A percentile compares a stretch with the other conserved stretches of the same genome.
Conservation (phyloP, 2,113 vertebrate genomes). For the Laticauda colubrina region DNA sequence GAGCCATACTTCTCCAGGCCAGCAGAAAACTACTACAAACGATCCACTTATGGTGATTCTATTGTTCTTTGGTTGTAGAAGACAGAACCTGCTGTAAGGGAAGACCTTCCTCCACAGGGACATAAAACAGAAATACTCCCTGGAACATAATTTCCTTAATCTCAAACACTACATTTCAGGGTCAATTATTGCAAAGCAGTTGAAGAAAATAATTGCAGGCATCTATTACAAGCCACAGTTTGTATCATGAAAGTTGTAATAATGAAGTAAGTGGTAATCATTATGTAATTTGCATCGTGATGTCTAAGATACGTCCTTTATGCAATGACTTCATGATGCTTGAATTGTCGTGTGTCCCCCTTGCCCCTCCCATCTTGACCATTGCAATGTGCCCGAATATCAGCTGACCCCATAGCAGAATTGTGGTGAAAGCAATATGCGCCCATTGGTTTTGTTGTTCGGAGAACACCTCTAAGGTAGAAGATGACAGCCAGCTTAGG, state of each 20-base stretch:
- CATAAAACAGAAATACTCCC: not conserved
- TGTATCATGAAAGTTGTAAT: not conserved
- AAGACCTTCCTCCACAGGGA: not conserved
- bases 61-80: not conserved
- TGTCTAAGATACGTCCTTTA: not conserved
- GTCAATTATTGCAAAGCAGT: not conserved
- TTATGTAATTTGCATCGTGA: not conserved
- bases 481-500: not conserved
- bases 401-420: not conserved
- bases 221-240: not conserved
- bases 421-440: not conserved
- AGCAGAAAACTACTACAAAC: not conserved
- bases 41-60: not conserved
- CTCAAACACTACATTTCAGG: not conserved
- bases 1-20: slow-evolving; percentile 15
- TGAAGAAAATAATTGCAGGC: not conserved
- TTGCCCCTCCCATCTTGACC: not conserved
- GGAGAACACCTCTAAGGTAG: not conserved
- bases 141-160: not conserved
- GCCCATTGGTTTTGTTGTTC: not conserved
- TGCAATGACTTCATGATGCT: not conserved
- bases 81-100: too few species aligned
- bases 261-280: not conserved
- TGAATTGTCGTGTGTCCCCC: not conserved
- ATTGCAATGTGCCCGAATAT: not conserved